Base-by-base conservation (phyloP, 2,888 invertebrate genomes). In the Pterostichus niger region DNA sequence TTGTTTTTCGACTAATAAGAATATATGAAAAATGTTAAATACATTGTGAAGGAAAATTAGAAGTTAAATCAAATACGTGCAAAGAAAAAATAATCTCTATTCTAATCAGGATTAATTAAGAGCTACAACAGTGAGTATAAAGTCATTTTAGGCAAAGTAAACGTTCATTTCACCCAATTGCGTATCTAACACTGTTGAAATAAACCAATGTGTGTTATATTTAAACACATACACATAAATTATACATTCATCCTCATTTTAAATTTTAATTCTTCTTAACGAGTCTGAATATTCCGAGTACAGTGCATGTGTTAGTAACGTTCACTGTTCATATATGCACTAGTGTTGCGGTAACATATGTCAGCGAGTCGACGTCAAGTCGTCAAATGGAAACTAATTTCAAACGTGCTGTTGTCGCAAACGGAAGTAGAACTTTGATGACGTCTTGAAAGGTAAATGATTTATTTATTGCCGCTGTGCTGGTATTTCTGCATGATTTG, bases 221-320 rank as follows among this genome's bases (percentile, higher is more conserved):
- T 78, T 78, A 78, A 78, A 78, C 59, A 73, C 49, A 59, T 44
- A 78, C 56, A 78, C 40, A 40, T 68, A 54, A 54, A 81, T 73
- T 56, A 81, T 81, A 54, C 81, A 73, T 81, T 81, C 81, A 56
- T 82, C 73, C 82, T 82, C 75, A 82, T 82, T 82, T 59, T 73
- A 82, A 82, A 82, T 82, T 71, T 56, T 82, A 82, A 82, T 82
- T 75, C 24, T 56, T 46, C 56, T 75, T 82, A 82, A 82, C 75
- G 56, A 59, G 73, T 82, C 40, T 82, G 75, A 82, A 82, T 82
- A 82, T 82, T 82, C 68, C 49, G 68, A 40, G 17, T 17, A 17
- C 44, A 44, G 40, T 71, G 68, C 44, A 71, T 71, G 40, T 44
- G 68, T 71, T 71, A 11, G 52, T 52, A 15, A 46, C 68, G 9